These are phyloP conservation scores for Clarias pachynema DNA, from an alignment of 2,797 vertebrate genomes.

Conservation along the genomic window DNA sequence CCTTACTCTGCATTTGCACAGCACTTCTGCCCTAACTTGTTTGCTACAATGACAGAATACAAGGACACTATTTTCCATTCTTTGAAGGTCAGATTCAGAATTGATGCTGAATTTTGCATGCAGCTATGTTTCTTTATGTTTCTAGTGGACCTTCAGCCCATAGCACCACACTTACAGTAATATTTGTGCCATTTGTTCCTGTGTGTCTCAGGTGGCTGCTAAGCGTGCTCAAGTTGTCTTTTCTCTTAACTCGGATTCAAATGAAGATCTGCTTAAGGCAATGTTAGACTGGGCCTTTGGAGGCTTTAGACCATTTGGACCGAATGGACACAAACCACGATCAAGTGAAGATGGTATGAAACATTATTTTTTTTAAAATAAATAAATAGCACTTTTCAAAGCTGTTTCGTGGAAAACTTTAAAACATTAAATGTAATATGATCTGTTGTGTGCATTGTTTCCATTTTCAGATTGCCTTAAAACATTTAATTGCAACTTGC, in stretches of 20 bases:
- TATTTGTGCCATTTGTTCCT: not conserved
- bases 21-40: conserved; percentile 66
- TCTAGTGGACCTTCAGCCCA: not conserved
- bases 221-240: conserved; percentile 58
- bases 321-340: conserved; percentile 46
- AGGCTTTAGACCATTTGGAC: conserved; percentile 67
- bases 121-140: not conserved
- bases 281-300: conserved; percentile 74
- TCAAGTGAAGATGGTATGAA: conserved; percentile 20
- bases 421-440: not conserved
- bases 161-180: not conserved
- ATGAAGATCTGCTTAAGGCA: conserved; percentile 59
- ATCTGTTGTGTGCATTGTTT: not conserved
- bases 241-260: not conserved
- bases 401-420: too few species aligned
- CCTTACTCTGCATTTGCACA: conserved; percentile 65
- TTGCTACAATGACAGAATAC: conserved; percentile 62
- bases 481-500: not conserved
- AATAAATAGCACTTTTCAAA: not conserved
- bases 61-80: conserved; percentile 66
- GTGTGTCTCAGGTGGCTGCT: conserved; percentile 55
- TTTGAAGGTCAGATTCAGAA: conserved; percentile 63
- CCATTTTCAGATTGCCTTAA: conserved; percentile 25
- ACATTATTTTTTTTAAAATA: not conserved
- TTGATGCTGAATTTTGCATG: not conserved